Evolutionary conservation across 2,797 vertebrate genomes (phyloP), one percentile per base, ranked within the genome.

Genomic region (Lagodon rhomboides): DNA sequence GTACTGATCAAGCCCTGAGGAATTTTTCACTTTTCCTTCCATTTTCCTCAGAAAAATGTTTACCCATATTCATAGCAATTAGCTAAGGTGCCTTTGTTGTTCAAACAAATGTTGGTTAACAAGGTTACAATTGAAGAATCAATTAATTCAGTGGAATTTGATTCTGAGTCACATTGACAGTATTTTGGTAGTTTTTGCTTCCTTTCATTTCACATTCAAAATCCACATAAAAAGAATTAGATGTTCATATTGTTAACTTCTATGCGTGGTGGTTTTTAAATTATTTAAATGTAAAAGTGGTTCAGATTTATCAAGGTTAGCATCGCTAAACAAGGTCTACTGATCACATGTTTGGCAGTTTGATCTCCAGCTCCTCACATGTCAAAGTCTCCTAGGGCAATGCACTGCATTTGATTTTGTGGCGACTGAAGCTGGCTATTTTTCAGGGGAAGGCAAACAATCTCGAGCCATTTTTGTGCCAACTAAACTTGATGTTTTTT

Each of bases 1-100:
- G 22, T 64, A 30, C 30, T 66, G 56, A 77, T 67, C 23, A 70
- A 63, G 15, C 16, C 46, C 2, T 17, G 4, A 5, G 61, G 63
- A 66, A 22, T 34, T n/a, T 34, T 18, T 1, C 34, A 27, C 49
- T 27, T 16, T 47, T 79, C 66, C 16, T 38, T n/a, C n/a, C n/a
- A n/a, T n/a, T n/a, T 64, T 15, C 12, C 18, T 53, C n/a, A n/a
- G 17, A 51, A 51, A 51, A 67, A 53, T n/a, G 17, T 5, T 18
- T 13, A 46, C n/a, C 22, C 49, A 2, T 47, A 63, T n/a, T 56
- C 20, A 12, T 7, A 25, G 55, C 34, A 2, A 53, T 73, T 73
- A 27, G 34, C 44, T 30, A 38, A 43, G 3, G 62, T 23, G 71
- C 25, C 15, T 30, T 47, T 30, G 23, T 25, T 67, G 15, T 22